Evolutionary conservation across 1,140 invertebrate genomes (phyloP), one percentile per base, ranked within the genome.

Genomic region (Euglossa dilemma): DNA sequence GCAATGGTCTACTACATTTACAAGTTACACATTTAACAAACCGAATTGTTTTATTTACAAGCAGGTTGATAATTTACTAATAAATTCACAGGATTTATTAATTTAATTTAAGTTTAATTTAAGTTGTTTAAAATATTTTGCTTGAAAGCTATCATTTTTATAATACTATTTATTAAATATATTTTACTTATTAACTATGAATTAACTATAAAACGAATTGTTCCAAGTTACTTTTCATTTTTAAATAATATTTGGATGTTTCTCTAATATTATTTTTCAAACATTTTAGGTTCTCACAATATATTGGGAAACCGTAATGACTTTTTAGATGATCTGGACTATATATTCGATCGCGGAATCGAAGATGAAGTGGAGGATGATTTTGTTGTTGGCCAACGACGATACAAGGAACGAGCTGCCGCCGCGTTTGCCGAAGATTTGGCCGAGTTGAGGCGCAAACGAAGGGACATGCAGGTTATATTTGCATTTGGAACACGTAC

Each of bases 371-470:
- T 75, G 47, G 92, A 94, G 9, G 90, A 93, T 12, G 91, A 93
- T 56, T 94, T 92, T 73, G 90, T 93, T 36, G 43, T 77, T 6
- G 84, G 85, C 20, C 93, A 94, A 11, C 88, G 93, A 45, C 92
- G 92, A 56, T 81, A 91, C 47, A 94, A 93, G 83, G 91, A 94
- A 69, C 91, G 93, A n/a, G 92, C 93, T 7, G 80, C 93, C 2
- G 92, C 93, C 12, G 91, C 93, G 20, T 94, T 94, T 63, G 92
- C 93, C 36, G 93, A 94, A 80, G 93, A 94, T 79, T 80, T 94
- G 66, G 93, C 93, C 25, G 93, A 94, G 57, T 70, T 94, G 25
- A 92, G 93, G 85, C 91, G 93, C 66, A 93, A 92, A 52, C 88
- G 93, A 64, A 90, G 91, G 72, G 93, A 93, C 67, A 90, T 93